Base-by-base conservation (phyloP, 2,113 vertebrate species). In the Paradoxurus hermaphroditus region DNA sequence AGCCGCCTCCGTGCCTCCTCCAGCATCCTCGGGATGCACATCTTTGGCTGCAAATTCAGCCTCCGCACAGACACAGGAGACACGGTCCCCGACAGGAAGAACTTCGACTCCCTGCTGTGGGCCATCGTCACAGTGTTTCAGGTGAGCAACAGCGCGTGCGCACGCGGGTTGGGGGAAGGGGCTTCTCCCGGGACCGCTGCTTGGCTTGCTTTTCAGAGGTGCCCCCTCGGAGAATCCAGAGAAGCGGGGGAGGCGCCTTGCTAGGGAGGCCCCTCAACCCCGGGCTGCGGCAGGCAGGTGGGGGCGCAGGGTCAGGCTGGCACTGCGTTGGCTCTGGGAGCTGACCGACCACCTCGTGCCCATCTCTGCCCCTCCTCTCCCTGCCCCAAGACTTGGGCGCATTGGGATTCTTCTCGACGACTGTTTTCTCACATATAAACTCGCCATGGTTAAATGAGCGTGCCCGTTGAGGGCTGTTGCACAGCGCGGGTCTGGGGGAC, bases 31-130 rank as follows among this genome's bases (percentile, higher is more conserved):
- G 99, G 99, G 94, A 99, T 99, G 99, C 99, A 99, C 97, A 99
- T 99, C 96, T 99, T 99, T 81, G 99, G 99, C 96, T 99, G 99
- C 97, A 99, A 99, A 97, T 99, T 99, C 99, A 99, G 99, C 97
- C 99, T 99, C 44, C 99, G 99, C 97, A 99, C 99, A 0, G 99
- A 99, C 72, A 99, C 99, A 0, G 99, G 99, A 83, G 99, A 99
- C 96, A 99, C 99, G 0, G 99, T 99, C 11, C 99, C 99, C 0
- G 99, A 99, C 97, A 97, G 99, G 94, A 99, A 99, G 98, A 99
- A 99, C 98, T 99, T 99, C 89, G 99, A 99, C 98, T 99, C 99
- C 9, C 97, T 99, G 77, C 99, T 99, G 3, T 99, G 99, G 99
- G 99, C 99, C 85, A 99, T 99, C 0, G 99, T 99, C 97, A 99